These are phyloP conservation scores for Tympanuchus pallidicinctus DNA, from an alignment of 2,113 vertebrate species.

Conservation along the genomic window DNA sequence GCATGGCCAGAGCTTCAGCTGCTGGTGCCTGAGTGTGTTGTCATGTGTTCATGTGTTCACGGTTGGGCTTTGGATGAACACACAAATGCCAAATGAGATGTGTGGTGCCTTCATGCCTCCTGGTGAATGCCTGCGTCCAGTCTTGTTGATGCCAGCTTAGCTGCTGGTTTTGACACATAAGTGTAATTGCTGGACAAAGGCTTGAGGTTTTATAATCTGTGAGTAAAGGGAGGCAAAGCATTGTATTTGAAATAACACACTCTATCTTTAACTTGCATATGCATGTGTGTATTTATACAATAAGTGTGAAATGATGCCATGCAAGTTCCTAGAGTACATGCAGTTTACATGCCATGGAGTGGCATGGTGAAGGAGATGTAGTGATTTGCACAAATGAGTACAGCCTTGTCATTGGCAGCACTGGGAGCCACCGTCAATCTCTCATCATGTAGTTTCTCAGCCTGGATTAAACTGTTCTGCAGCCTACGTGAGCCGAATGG, in stretches of 20 bases:
- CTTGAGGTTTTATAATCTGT: not conserved
- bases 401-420: not conserved
- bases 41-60: no score
- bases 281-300: no score
- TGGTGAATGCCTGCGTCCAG: not conserved
- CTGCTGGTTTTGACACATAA: not conserved
- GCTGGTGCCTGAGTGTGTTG: not conserved
- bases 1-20: not conserved
- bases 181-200: not conserved
- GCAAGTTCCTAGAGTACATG: not conserved
- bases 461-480: not conserved
- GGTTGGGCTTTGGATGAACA: not conserved
- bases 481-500: not conserved
- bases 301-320: not conserved
- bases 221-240: not conserved
- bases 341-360: not conserved
- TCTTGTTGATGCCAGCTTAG: not conserved
- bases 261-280: not conserved
- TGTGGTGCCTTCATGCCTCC: fast-evolving
- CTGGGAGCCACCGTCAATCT: not conserved
- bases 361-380: fast-evolving
- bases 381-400: fast-evolving
- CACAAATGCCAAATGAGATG: no score
- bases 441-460: not conserved
- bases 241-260: not conserved